phyloP scores from a whole-genome alignment of 2,113 vertebrate species.

The Xiphias gladius region DNA sequence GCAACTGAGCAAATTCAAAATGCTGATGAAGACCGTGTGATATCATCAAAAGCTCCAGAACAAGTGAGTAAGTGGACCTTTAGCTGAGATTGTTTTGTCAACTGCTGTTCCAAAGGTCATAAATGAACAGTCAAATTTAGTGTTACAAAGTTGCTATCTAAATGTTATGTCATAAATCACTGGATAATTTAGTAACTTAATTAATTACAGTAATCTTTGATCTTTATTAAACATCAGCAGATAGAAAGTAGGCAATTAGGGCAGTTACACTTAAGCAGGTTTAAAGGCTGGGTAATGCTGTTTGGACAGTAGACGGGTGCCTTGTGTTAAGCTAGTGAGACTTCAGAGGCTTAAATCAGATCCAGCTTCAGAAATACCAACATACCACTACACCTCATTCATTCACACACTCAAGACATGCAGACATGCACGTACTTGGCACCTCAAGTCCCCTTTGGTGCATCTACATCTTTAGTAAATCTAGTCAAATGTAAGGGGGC shows the following conservation, averaged over 20 bases:
- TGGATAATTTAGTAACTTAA: background rate
- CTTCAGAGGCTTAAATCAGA: constrained; percentile 25
- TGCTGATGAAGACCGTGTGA: background rate
- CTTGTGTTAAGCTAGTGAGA: constrained; percentile 13
- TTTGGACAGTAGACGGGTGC: background rate
- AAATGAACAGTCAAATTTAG: background rate
- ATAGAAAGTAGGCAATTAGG: background rate
- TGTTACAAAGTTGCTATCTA: background rate
- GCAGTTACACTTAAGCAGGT: background rate
- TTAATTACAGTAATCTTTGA: background rate
- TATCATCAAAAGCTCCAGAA: background rate
- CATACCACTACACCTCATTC: constrained; percentile 3
- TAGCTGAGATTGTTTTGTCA: background rate
- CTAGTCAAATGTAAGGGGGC: constrained; percentile 1
- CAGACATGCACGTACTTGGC: constrained; percentile 20
- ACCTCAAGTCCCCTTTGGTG: background rate
- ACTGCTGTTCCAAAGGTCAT: background rate
- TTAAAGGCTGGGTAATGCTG: background rate
- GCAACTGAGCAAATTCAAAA: background rate
- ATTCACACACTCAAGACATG: constrained; percentile 20
- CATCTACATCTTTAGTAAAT: constrained; percentile 7
- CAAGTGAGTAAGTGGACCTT: background rate
- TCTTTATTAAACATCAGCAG: background rate
- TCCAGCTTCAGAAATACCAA: constrained; percentile 41
- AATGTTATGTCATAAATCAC: background rate